phyloP scores from a whole-genome alignment of 2,888 invertebrate species.

The Synanthedon vespiformis region DNA sequence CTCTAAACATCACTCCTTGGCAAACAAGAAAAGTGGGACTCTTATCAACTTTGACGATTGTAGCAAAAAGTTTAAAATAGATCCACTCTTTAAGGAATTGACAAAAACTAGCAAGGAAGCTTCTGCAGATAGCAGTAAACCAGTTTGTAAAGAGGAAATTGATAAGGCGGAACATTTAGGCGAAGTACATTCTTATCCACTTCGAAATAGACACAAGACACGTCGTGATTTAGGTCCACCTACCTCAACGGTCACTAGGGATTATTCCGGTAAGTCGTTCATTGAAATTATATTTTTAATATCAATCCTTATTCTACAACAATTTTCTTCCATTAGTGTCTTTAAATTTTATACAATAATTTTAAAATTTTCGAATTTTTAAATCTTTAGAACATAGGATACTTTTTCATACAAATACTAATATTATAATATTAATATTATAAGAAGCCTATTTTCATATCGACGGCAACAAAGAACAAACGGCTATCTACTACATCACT shows the following conservation, averaged over 20 bases:
- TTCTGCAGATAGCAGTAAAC: slow-evolving; percentile 22
- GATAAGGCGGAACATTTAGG: slow-evolving; percentile 19
- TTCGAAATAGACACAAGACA: slow-evolving; percentile 34
- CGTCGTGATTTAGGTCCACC: slow-evolving; percentile 40
- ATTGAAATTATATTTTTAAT: not conserved
- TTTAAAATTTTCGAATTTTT: too few species aligned
- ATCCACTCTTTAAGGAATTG: slow-evolving; percentile 45
- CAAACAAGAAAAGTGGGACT: slow-evolving; percentile 46
- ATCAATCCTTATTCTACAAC: too few species aligned
- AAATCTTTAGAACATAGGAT: too few species aligned
- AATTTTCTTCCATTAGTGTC: too few species aligned
- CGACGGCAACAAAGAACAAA: too few species aligned
- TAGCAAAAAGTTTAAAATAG: slow-evolving; percentile 68
- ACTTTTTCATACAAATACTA: too few species aligned
- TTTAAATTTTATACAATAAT: too few species aligned
- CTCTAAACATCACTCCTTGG: slow-evolving; percentile 48
- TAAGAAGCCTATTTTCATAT: too few species aligned
- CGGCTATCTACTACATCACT: too few species aligned
- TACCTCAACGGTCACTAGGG: slow-evolving; percentile 47
- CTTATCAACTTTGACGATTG: slow-evolving; percentile 45
- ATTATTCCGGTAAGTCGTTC: slow-evolving; percentile 40
- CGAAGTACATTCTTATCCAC: slow-evolving; percentile 29
- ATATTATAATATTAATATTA: too few species aligned
- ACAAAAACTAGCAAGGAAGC: slow-evolving; percentile 30
- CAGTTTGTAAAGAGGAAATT: slow-evolving; percentile 36